Conservation (phyloP, 2,113 vertebrate species). For the Triplophysa siluroides region DNA sequence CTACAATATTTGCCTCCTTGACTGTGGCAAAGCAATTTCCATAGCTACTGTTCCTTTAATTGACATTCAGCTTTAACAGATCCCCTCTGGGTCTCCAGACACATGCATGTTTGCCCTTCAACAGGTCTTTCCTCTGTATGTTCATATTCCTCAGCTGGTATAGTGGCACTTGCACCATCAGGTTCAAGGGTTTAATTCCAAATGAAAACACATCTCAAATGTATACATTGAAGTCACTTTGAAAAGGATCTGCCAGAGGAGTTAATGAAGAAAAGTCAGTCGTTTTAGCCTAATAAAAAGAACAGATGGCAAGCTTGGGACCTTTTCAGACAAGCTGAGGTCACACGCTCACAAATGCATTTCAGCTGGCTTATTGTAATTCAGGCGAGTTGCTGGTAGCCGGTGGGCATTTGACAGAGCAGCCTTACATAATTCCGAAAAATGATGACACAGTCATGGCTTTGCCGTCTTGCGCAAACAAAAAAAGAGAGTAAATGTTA, state of each 20-base stretch:
- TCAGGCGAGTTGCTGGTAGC: slow-evolving; percentile 13
- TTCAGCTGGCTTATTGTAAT: slow-evolving; percentile 21
- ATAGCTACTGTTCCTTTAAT: slow-evolving; percentile 50
- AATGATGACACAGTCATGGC: neutral
- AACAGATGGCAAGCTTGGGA: neutral
- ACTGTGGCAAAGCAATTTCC: slow-evolving; percentile 37
- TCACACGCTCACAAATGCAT: slow-evolving; percentile 10
- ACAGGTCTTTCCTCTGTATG: no score
- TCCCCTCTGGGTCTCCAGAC: slow-evolving; percentile 6
- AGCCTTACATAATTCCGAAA: slow-evolving; percentile 21
- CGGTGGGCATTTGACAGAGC: slow-evolving; percentile 1
- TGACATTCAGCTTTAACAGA: slow-evolving; percentile 34
- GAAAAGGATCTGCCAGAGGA: neutral
- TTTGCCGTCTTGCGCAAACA: neutral
- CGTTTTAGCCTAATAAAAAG: neutral
- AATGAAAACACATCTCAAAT: slow-evolving; percentile 2
- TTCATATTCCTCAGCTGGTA: neutral
- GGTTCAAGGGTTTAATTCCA: no score
- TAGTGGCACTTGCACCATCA: neutral
- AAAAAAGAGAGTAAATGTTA: neutral
- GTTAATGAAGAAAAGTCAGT: neutral
- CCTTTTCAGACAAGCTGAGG: slow-evolving; percentile 3
- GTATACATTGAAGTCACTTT: neutral
- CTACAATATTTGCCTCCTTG: slow-evolving; percentile 43
- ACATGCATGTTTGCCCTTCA: no score